These are phyloP conservation scores for Neomicropteryx cornuta DNA, from an alignment of 1,140 invertebrate species.

Conservation along the genomic window DNA sequence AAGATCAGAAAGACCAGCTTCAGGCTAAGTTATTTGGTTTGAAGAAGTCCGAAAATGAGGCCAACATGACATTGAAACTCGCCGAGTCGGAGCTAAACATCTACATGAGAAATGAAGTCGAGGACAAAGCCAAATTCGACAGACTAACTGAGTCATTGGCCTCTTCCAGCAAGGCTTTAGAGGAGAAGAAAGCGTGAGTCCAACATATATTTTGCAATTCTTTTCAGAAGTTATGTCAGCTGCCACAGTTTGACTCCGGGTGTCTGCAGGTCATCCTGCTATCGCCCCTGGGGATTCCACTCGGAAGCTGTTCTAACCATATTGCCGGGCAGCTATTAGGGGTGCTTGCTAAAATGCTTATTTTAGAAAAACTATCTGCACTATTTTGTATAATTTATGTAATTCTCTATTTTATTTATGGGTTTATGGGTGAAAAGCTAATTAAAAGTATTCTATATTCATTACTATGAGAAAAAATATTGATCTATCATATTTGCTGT, in stretches of 20 bases:
- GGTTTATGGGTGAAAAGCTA: no score
- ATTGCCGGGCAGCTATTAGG: no score
- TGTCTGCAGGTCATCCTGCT: no score
- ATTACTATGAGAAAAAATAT: no score
- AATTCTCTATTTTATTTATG: no score
- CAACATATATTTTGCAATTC: no score
- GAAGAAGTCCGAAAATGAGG: slow-evolving; percentile 60
- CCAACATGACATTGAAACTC: slow-evolving; percentile 62
- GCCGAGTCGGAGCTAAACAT: slow-evolving; percentile 75
- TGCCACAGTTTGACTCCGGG: no score
- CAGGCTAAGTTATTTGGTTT: slow-evolving; percentile 56
- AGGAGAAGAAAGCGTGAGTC: slow-evolving; percentile 36
- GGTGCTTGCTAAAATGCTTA: not conserved
- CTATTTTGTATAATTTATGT: not conserved
- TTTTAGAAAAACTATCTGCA: not conserved
- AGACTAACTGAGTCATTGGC: slow-evolving; percentile 33
- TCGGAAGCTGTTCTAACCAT: no score
- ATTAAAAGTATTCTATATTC: no score
- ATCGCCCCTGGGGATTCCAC: no score
- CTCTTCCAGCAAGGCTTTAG: slow-evolving; percentile 22
- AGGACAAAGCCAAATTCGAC: slow-evolving; percentile 62
- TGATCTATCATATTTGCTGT: no score
- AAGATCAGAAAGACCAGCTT: slow-evolving; percentile 52
- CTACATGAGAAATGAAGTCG: slow-evolving; percentile 63
- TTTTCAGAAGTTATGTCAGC: no score